Evolutionary conservation across 2,113 vertebrate genomes (phyloP), one percentile per base, ranked within the genome.

Genomic region (Porphyrio hochstetteri): DNA sequence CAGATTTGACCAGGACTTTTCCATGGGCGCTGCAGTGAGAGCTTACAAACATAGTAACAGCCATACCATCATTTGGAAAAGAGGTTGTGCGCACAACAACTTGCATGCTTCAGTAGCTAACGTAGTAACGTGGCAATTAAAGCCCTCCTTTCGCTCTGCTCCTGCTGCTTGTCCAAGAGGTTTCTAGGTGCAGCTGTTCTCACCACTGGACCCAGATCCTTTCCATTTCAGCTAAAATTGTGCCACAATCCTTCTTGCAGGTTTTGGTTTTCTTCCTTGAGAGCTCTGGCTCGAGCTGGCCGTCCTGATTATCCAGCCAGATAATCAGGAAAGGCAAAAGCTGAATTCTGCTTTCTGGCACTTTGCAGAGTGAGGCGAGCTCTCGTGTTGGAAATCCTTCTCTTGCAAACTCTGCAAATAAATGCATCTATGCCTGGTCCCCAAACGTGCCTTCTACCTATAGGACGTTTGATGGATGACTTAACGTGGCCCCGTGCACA

Each of bases 121-220:
- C 0, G 0, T 56, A 95, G 86, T 90, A 88, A 86, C 2, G 33
- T 3, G 0, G 53, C 72, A 75, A 72, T 84, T 94, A 94, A 36
- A 90, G 31, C 59, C 50, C 40, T 88, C 21, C 52, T n/a, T 77
- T 94, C 82, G 77, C 76, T 57, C 92, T 93, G 60, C 61, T 90
- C 92, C 95, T 95, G 76, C 80, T 96, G 92, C 90, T 93, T 93
- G 83, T 94, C 82, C 82, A 59, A 87, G 81, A 92, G 38, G 44
- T 90, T 69, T 86, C 79, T 64, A 61, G 33, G 65, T 90, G 29
- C 94, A 96, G 86, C 85, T 96, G 72, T 88, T 94, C 90, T 78
- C 76, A 78, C 38, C 69, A 86, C 72, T 72, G 92, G 72, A 56
- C 20, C 29, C 71, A 84, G 82, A 82, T 65, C 86, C 56, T 72